Evolutionary conservation across 2,797 vertebrate species (phyloP).

Genomic region (Lacerta viridis): DNA sequence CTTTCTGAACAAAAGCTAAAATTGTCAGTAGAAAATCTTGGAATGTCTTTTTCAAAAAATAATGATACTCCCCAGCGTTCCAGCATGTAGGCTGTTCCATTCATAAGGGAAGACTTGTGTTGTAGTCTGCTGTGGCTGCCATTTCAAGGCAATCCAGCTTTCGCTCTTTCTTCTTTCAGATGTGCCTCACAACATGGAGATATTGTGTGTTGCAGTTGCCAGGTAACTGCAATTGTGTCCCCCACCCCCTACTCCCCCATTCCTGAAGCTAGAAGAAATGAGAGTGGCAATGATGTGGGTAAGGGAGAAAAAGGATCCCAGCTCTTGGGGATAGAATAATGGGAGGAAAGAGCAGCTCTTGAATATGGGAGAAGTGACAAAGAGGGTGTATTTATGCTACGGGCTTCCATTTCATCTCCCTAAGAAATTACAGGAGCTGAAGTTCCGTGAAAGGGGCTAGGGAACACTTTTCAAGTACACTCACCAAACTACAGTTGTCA

Average conservation of each 20-base stretch:
- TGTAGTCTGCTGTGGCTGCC: background rate
- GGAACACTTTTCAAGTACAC: background rate
- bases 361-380: background rate
- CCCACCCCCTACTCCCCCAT: background rate
- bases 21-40: background rate
- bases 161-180: background rate
- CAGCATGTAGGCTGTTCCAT: background rate
- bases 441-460: background rate
- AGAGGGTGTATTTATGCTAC: background rate
- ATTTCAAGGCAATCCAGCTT: background rate
- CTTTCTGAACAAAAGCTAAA: conserved; percentile 1
- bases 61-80: background rate
- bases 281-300: background rate
- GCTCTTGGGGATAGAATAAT: background rate
- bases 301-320: background rate
- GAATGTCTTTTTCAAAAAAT: background rate
- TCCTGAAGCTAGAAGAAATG: background rate
- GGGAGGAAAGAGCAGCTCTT: background rate
- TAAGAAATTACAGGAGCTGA: background rate
- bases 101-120: background rate
- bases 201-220: background rate
- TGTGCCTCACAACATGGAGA: background rate
- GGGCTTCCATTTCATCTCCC: background rate
- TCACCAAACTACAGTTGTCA: background rate
- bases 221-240: background rate